phyloP scores from a whole-genome alignment of 2,113 vertebrate species.

The Vanacampus margaritifer region DNA sequence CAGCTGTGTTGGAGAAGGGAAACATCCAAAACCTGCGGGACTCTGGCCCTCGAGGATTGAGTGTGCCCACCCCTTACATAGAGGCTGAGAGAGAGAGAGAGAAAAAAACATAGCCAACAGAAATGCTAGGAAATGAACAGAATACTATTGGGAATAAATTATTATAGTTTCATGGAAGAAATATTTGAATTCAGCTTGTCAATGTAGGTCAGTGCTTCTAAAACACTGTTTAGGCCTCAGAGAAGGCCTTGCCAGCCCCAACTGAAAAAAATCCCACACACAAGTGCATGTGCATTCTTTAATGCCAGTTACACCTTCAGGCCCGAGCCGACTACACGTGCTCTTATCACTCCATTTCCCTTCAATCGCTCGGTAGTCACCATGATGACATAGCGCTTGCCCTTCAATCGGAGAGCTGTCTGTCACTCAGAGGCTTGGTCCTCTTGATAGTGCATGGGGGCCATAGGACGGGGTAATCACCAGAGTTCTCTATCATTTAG shows the following conservation, averaged over 20 bases:
- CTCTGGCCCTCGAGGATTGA: too few species aligned
- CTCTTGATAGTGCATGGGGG: conserved; percentile 18
- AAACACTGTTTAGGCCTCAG: neutral
- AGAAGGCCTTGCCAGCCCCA: conserved; percentile 1
- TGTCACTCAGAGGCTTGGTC: conserved; percentile 40
- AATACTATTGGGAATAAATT: neutral
- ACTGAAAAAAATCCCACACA: conserved; percentile 18
- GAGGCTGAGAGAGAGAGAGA: neutral
- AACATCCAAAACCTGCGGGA: too few species aligned
- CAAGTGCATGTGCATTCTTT: conserved; percentile 44
- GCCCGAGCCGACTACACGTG: conserved; percentile 57
- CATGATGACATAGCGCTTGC: conserved; percentile 59
- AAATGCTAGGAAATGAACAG: neutral
- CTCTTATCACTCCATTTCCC: conserved; percentile 68
- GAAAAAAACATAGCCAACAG: neutral
- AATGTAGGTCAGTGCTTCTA: neutral
- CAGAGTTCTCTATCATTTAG: conserved; percentile 26
- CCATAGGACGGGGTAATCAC: conserved; percentile 29
- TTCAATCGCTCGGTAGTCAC: conserved; percentile 56
- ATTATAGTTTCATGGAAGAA: neutral
- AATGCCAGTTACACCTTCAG: conserved; percentile 67
- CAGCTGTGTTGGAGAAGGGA: too few species aligned
- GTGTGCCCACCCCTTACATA: too few species aligned
- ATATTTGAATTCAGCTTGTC: neutral
- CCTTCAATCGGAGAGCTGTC: conserved; percentile 59